These are phyloP conservation scores for Podarcis muralis DNA, from an alignment of 2,113 vertebrate genomes.

Conservation along the genomic window DNA sequence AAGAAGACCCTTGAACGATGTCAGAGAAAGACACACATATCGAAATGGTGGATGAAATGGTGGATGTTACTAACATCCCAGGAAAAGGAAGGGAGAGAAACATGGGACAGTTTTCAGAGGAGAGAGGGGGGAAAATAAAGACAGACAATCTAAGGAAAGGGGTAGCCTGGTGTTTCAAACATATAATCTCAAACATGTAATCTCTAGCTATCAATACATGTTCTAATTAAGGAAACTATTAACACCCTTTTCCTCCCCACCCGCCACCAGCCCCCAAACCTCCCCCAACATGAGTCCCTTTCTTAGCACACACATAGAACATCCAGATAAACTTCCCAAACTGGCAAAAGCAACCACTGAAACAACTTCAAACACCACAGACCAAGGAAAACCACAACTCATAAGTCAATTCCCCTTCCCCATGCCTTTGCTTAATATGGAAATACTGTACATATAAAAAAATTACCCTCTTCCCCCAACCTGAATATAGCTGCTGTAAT, in stretches of 20 bases:
- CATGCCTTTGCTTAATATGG: slow-evolving; percentile 75
- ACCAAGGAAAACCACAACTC: slow-evolving; percentile 75
- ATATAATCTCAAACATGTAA: slow-evolving; percentile 68
- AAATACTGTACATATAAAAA: slow-evolving; percentile 76
- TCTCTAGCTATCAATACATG: slow-evolving; percentile 69
- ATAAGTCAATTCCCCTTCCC: slow-evolving; percentile 68
- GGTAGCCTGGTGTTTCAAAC: slow-evolving; percentile 68
- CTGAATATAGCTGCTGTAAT: slow-evolving; percentile 73
- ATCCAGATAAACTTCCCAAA: slow-evolving; percentile 75
- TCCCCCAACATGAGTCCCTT: slow-evolving; percentile 71
- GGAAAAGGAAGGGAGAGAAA: slow-evolving; percentile 1
- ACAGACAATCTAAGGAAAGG: slow-evolving; percentile 61
- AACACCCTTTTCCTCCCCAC: slow-evolving; percentile 70
- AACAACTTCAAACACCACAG: slow-evolving; percentile 77
- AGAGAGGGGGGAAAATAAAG: slow-evolving; percentile 37
- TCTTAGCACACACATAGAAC: slow-evolving; percentile 74
- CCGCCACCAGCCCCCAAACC: slow-evolving; percentile 62
- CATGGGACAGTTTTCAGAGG: slow-evolving; percentile 42
- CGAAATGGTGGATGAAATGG: slow-evolving; percentile 21
- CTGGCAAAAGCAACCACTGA: slow-evolving; percentile 77
- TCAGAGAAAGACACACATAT: slow-evolving; percentile 25
- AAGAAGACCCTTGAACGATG: slow-evolving; percentile 26
- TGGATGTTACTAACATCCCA: slow-evolving; percentile 36
- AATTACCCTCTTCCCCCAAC: slow-evolving; percentile 69
- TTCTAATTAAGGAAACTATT: slow-evolving; percentile 75